phyloP scores from a whole-genome alignment of 2,113 vertebrate genomes.

The Bufo gargarizans region DNA sequence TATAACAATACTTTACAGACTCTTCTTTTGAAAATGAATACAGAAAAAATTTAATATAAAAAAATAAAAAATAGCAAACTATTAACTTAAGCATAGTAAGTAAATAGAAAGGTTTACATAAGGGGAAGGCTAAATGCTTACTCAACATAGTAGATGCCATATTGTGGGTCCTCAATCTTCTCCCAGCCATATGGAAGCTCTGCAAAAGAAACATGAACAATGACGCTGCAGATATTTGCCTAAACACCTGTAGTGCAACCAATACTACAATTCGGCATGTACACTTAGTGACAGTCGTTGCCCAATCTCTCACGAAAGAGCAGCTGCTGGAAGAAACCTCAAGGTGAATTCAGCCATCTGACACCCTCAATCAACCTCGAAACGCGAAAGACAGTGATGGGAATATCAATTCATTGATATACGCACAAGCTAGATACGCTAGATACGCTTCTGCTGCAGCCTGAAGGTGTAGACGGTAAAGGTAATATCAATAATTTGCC shows the following conservation, averaged over 20 bases:
- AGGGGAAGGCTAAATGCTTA: constrained; percentile 73
- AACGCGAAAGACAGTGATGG: not conserved
- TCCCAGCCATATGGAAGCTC: constrained; percentile 99
- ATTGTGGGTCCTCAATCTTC: constrained; percentile 97
- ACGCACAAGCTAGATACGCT: not conserved
- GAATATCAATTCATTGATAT: not conserved
- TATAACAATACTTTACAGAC: too few species aligned
- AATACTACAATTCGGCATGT: not conserved
- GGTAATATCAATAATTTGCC: not conserved
- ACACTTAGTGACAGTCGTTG: not conserved
- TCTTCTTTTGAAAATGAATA: too few species aligned
- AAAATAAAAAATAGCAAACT: not conserved
- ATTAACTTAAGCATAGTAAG: not conserved
- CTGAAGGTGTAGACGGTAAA: not conserved
- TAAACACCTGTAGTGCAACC: not conserved
- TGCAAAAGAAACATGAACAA: constrained; percentile 63
- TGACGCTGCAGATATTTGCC: not conserved
- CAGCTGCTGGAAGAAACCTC: not conserved
- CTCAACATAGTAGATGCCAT: constrained; percentile 96
- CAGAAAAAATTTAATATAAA: not conserved
- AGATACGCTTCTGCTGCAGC: not conserved
- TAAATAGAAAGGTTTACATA: not conserved
- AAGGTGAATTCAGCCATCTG: not conserved
- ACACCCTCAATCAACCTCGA: not conserved
- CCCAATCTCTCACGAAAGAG: not conserved